These are phyloP conservation scores for Hycleus cichorii DNA, from an alignment of 1,140 invertebrate species.

Conservation along the genomic window DNA sequence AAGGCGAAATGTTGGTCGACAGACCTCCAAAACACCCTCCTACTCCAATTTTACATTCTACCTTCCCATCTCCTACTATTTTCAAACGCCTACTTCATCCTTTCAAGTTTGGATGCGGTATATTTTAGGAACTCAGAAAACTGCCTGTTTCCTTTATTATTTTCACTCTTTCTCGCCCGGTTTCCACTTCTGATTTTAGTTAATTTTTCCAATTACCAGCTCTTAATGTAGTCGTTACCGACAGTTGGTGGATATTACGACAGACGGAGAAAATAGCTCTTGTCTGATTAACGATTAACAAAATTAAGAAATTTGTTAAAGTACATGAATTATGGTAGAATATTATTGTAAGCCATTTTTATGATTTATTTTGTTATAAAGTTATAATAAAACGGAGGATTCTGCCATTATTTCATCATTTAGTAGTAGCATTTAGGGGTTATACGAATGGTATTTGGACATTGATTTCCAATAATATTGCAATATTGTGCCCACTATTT, in stretches of 20 bases:
- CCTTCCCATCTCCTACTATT: not conserved
- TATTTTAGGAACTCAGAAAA: slow-evolving; percentile 19
- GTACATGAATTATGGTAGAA: too few species aligned
- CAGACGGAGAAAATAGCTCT: slow-evolving; percentile 3
- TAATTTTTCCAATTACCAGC: slow-evolving; percentile 26
- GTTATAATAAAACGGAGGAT: too few species aligned
- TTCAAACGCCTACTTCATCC: not conserved
- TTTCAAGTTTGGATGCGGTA: not conserved
- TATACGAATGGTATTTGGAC: slow-evolving; percentile 12
- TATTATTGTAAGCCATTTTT: too few species aligned
- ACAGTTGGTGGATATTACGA: slow-evolving; percentile 24
- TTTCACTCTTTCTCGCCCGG: not conserved
- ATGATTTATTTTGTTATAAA: too few species aligned
- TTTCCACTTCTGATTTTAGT: slow-evolving; percentile 18
- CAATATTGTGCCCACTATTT: slow-evolving; percentile 9
- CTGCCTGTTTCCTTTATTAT: slow-evolving; percentile 14
- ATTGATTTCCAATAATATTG: slow-evolving; percentile 9
- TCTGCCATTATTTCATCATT: too few species aligned
- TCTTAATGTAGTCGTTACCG: slow-evolving; percentile 23
- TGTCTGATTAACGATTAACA: slow-evolving; percentile 15
- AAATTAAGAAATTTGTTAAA: slow-evolving; percentile 15
- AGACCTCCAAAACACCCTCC: not conserved
- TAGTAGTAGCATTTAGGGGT: not conserved
- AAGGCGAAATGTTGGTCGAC: not conserved
- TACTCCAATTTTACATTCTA: not conserved